Evolutionary conservation across 2,888 invertebrate genomes (phyloP).

Genomic region (Eulithis testata): DNA sequence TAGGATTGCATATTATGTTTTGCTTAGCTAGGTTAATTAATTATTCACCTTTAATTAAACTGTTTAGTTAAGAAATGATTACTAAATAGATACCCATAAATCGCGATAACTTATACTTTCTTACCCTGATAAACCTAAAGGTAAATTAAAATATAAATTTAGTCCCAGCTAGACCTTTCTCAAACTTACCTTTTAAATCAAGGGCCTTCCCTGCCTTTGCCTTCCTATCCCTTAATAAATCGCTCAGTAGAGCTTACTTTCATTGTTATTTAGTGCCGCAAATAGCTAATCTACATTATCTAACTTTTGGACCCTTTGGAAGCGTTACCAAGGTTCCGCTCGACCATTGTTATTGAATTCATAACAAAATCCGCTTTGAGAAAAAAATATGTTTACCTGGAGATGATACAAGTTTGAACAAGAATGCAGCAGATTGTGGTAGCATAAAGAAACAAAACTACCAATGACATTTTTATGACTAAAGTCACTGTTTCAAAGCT

Average conservation of each 20-base stretch:
- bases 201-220: neutral
- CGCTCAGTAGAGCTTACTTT: conserved; percentile 19
- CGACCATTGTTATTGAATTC: conserved; percentile 29
- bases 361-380: conserved; percentile 22
- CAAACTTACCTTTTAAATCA: conserved; percentile 10
- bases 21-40: too few relatives aligned
- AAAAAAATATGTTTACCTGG: conserved; percentile 33
- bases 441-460: conserved; percentile 12
- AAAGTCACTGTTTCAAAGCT: conserved; percentile 15
- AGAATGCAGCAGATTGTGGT: conserved; percentile 20
- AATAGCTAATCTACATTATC: conserved; percentile 27
- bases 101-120: too few relatives aligned
- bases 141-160: conserved; percentile 4
- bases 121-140: too few relatives aligned
- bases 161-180: neutral
- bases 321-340: conserved; percentile 24
- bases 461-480: conserved; percentile 16
- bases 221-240: conserved; percentile 22
- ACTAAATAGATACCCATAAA: too few relatives aligned
- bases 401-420: conserved; percentile 36
- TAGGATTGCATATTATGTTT: too few relatives aligned
- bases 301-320: conserved; percentile 21
- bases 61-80: too few relatives aligned
- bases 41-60: too few relatives aligned
- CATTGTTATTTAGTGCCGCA: conserved; percentile 22